phyloP scores from a whole-genome alignment of 2,113 vertebrate genomes.

The Caranx melampygus region DNA sequence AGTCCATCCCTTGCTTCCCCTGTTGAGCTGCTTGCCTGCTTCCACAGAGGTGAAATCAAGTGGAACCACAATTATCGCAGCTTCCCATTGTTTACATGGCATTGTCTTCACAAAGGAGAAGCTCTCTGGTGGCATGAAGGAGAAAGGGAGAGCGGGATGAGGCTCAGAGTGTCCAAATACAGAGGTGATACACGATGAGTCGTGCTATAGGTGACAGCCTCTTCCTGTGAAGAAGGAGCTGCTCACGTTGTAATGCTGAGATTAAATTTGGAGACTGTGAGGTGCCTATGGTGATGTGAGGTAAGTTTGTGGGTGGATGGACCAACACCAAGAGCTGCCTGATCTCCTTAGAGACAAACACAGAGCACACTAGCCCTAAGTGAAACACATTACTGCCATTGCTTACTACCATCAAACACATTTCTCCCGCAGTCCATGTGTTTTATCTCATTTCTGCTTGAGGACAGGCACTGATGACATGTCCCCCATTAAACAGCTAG shows the following conservation, averaged over 20 bases:
- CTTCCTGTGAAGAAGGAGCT: conserved; percentile 34
- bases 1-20: conserved; percentile 35
- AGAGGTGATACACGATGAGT: conserved; percentile 33
- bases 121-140: conserved; percentile 7
- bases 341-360: conserved; percentile 17
- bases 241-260: conserved; percentile 37
- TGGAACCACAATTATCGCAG: conserved; percentile 71
- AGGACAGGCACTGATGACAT: background rate
- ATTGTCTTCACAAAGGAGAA: conserved; percentile 52
- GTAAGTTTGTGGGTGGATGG: conserved; percentile 17
- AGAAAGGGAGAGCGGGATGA: conserved; percentile 24
- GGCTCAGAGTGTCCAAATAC: conserved; percentile 1
- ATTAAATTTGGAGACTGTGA: conserved; percentile 2
- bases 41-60: conserved; percentile 65
- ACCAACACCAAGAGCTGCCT: background rate
- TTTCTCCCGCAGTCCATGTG: background rate
- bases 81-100: conserved; percentile 67
- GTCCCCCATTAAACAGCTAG: background rate
- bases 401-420: conserved; percentile 2
- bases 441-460: conserved; percentile 6
- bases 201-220: conserved; percentile 27
- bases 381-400: conserved; percentile 3
- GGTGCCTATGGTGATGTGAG: conserved; percentile 3
- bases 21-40: conserved; percentile 36
- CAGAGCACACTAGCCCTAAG: background rate